Evolutionary conservation across 2,113 vertebrate species (phyloP), one percentile per base, ranked within the genome.

Genomic region (Lutjanus erythropterus): DNA sequence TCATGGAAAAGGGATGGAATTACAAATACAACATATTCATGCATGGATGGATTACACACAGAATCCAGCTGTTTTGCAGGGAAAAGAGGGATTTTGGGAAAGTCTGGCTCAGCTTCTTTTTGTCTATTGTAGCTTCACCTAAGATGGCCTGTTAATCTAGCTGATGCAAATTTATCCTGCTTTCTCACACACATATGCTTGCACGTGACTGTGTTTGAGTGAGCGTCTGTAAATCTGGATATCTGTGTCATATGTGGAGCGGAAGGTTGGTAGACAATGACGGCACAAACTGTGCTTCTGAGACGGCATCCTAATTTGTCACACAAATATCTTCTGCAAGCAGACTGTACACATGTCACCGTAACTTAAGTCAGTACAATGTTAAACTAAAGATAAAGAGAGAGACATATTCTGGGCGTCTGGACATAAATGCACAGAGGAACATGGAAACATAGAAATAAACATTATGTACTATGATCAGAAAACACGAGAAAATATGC

Each of bases 51-150:
- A 55, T 23, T 71, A 58, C 52, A 58, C 46, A 44, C 37, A 41
- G 76, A 65, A 71, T 31, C 39, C 73, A 58, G 39, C 39, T 79
- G 41, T 70, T 69, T 25, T 52, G 12, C 25, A n/a, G 9, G 39
- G 18, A 58, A 79, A 73, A 52, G 0, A 6, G 6, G 21, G 44
- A 53, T 65, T 75, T 55, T 19, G 15, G 5, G 9, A 41, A 71
- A 75, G 21, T 55, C 47, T 68, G 47, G n/a, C 16, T 31, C 23
- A 76, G 75, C 55, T 56, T 75, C 55, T 62, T 47, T 59, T 73
- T 9, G 23, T 33, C 62, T 60, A 15, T 52, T 76, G 71, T 58
- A 29, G 16, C 44, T 53, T 79, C 53, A 61, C 21, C 59, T 75
- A 29, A 59, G 0, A 55, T 61, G n/a, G 8, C 56, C 68, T 55